Evolutionary conservation across 2,888 invertebrate genomes (phyloP).

Genomic region (Xanthorhoe designata): DNA sequence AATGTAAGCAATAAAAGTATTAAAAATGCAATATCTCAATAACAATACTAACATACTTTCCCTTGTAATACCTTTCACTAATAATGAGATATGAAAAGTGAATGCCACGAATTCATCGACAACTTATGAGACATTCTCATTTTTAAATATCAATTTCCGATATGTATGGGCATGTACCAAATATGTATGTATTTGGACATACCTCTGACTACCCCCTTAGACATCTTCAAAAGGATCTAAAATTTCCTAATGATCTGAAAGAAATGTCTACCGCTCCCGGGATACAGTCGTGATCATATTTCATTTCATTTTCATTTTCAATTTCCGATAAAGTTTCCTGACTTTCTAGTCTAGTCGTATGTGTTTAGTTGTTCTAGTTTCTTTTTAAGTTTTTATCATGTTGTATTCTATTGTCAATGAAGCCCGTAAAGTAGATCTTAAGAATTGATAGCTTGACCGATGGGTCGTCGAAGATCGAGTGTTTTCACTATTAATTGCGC

Average conservation of each 20-base stretch:
- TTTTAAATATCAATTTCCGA: slow-evolving; percentile 16
- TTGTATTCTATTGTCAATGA: slow-evolving; percentile 22
- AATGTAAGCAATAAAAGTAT: slow-evolving; percentile 6
- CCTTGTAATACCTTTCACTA: slow-evolving; percentile 69
- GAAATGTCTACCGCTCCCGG: no score
- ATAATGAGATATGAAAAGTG: slow-evolving; percentile 59
- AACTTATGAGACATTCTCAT: slow-evolving; percentile 23
- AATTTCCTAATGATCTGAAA: no score
- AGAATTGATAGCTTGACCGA: slow-evolving; percentile 13
- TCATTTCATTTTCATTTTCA: slow-evolving; percentile 19
- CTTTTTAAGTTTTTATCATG: not conserved
- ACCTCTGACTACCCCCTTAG: no score
- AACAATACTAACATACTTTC: slow-evolving; percentile 52
- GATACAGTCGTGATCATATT: no score
- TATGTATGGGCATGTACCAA: no score
- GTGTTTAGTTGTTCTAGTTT: slow-evolving; percentile 1
- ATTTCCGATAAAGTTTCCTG: slow-evolving; percentile 11
- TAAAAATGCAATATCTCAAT: slow-evolving; percentile 35
- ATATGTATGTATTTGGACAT: no score
- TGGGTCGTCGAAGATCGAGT: slow-evolving; percentile 36
- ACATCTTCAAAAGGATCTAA: no score
- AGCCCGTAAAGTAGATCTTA: slow-evolving; percentile 29
- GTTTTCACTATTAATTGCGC: slow-evolving; percentile 45
- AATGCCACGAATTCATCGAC: slow-evolving; percentile 49
- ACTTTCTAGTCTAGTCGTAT: slow-evolving; percentile 9